Conservation (phyloP, 2,113 vertebrate genomes). For the Thryonomys swinderianus region DNA sequence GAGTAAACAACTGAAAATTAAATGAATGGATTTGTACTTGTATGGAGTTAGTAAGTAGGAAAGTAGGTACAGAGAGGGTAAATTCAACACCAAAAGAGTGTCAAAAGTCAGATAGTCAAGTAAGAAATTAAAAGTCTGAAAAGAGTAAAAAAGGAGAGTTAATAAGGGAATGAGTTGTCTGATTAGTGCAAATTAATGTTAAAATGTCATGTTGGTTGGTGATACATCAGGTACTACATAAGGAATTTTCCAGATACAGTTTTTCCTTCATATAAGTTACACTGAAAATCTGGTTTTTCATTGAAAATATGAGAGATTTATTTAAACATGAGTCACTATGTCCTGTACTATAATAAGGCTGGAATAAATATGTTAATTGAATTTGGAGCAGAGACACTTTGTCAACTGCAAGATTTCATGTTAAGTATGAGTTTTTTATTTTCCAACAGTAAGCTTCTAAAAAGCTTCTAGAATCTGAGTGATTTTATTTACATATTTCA, state of each 20-base stretch:
- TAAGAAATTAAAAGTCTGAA: constrained; percentile 7
- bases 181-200: constrained; percentile 8
- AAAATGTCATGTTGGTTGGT: background rate
- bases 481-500: background rate
- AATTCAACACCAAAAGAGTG: background rate
- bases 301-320: constrained; percentile 5
- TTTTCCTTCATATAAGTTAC: background rate
- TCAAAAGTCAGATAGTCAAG: constrained; percentile 2
- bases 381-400: background rate
- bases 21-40: background rate
- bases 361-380: constrained; percentile 38
- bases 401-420: background rate
- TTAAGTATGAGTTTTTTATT: constrained; percentile 39
- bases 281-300: background rate
- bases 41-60: background rate
- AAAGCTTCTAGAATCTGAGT: background rate
- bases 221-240: background rate
- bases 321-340: background rate
- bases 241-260: background rate
- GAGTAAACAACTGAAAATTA: background rate
- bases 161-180: background rate
- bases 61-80: background rate
- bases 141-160: background rate
- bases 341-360: background rate
- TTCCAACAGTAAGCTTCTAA: background rate